Evolutionary conservation across 2,113 vertebrate genomes (phyloP).

Genomic region (Platycercus adscitus): DNA sequence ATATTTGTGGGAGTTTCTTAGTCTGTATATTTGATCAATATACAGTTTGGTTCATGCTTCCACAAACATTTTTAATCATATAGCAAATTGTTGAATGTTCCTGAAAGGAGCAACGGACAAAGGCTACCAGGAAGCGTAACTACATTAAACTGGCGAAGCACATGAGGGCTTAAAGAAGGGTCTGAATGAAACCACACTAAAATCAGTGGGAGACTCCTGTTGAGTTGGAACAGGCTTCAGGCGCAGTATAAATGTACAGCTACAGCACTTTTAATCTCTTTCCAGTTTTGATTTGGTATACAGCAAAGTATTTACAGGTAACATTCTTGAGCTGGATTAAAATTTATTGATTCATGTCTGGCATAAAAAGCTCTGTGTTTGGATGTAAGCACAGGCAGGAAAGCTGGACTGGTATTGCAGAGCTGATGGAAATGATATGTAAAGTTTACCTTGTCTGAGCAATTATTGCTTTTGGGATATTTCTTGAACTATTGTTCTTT

Average conservation of each 20-base stretch:
- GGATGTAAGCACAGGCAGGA: background rate
- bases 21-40: background rate
- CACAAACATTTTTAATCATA: background rate
- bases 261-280: background rate
- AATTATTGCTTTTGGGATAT: background rate
- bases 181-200: background rate
- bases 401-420: background rate
- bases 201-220: slow-evolving; percentile 17
- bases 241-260: background rate
- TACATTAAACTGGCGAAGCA: background rate
- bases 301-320: background rate
- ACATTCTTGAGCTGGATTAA: background rate
- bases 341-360: background rate
- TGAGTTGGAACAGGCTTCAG: slow-evolving; percentile 13
- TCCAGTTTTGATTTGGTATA: background rate
- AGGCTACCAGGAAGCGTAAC: background rate
- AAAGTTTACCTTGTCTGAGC: background rate
- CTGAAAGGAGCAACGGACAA: background rate
- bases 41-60: background rate
- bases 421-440: background rate
- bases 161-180: background rate
- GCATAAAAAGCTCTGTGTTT: background rate
- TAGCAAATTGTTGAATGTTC: background rate
- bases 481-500: background rate
- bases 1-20: background rate